Base-by-base conservation (phyloP, 2,113 vertebrate species). In the Oriolus oriolus region DNA sequence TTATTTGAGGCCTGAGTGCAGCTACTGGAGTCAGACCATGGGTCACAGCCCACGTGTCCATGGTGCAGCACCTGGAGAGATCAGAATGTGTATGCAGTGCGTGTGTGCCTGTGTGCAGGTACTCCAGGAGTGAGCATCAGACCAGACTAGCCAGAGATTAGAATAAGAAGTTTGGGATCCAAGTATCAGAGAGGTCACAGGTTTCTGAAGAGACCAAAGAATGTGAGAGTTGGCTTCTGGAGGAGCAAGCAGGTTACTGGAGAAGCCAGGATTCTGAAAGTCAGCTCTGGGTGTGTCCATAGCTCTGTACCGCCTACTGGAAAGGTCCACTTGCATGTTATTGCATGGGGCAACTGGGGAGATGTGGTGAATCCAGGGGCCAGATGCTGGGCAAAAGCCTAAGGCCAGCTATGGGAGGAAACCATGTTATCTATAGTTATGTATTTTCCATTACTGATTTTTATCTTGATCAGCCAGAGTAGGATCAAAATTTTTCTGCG, bases 41-140 rank as follows among this genome's bases (percentile, higher is more conserved):
- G 12, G 21, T 31, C 60, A 78, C 31, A 73, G 16, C 10, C 41
- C 1, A 0, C 1, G 1, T 26, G 27, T 21, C 30, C 5, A 0
- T 12, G 44, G 24, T 20, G 35, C 52, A 61, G 41, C 52, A 56
- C 12, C 17, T 66, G 53, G 23, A 52, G 57, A 31, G 14, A 39
- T 2, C 6, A 3, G 23, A 42, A 12, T 11, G 42, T 31, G 7
- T 9, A 2, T 1, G 1, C 1, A 17, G 13, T 1, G 10, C 6
- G 9, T 14, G 23, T 53, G 42, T 23, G 20, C 5, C 13, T 31
- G 1, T 8, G 30, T 39, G 44, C 39, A 50, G n/a, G 12, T 31
- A 12, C 13, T 28, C 53, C 21, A 16, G 20, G 2, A 33, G 17
- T 3, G 14, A 73, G 12, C 21, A 30, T 39, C 54, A 74, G 4